Base-by-base conservation (phyloP, 2,888 invertebrate genomes). In the Bembecia ichneumoniformis region DNA sequence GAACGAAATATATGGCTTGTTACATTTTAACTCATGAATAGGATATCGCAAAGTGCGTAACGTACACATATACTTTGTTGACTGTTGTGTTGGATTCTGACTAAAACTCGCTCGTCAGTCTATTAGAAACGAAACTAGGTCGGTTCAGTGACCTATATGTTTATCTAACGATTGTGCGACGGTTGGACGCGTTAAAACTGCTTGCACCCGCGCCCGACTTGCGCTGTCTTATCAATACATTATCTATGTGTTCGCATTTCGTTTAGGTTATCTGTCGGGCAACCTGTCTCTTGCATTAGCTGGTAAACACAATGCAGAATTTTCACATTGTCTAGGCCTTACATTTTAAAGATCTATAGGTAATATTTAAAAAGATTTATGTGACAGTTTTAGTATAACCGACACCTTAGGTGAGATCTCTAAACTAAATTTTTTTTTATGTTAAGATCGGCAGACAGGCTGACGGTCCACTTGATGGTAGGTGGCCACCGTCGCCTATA, bases 61-160 rank as follows among this genome's bases (percentile, higher is more conserved):
- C 9, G 28, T 28, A 28, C 28, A 9, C 9, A 28, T 28, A 28
- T 28, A 7, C 1, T n/a, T n/a, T 28, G 7, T 28, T 7, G 7
- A 28, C 28, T 28, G 5, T 36, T 44, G 44, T 16, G 44, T 44
- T n/a, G 54, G 49, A 55, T 77, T 82, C 82, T 79, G 69, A 72
- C 69, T 68, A 74, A 81, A 77, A 69, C 71, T 56, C 75, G 66
- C 74, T 73, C 76, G 74, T 74, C 59, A 59, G 58, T 61, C 56
- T 55, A 74, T 67, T 65, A 66, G 62, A 61, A 64, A 28, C 28
- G 67, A 78, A 87, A 82, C 81, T 87, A 65, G 87, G 87, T 84
- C 86, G 82, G 87, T 86, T 87, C 87, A 87, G 73, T 81, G 84
- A 83, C 86, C 87, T 71, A 86, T 84, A 81, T 87, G 87, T 87